phyloP scores from a whole-genome alignment of 1,140 invertebrate genomes.

The Brevipalpus yothersi region DNA sequence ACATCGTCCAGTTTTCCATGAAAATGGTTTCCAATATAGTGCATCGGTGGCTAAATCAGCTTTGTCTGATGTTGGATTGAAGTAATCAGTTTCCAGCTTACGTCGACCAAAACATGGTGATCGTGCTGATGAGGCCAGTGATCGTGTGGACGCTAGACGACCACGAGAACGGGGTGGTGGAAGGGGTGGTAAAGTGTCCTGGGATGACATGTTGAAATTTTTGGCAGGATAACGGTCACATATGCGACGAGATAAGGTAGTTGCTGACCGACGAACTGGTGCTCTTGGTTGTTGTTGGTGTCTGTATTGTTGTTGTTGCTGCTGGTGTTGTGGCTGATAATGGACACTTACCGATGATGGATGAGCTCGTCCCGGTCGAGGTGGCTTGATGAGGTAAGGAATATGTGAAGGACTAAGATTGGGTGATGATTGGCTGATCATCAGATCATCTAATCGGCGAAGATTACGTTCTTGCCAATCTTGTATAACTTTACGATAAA shows the following conservation, averaged over 20 bases:
- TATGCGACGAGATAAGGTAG: background rate
- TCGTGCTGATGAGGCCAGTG: background rate
- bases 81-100: background rate
- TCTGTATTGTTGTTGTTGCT: background rate
- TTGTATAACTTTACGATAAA: background rate
- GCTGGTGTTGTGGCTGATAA: background rate
- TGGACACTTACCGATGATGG: background rate
- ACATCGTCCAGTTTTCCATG: slow-evolving; percentile 5
- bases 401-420: background rate
- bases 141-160: background rate
- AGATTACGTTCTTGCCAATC: background rate
- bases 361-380: background rate
- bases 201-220: background rate
- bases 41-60: background rate
- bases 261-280: background rate
- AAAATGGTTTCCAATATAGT: slow-evolving; percentile 5
- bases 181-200: background rate
- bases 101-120: background rate
- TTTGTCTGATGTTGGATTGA: background rate
- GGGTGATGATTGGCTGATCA: background rate
- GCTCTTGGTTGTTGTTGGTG: background rate
- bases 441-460: background rate
- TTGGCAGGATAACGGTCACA: background rate
- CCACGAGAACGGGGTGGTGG: background rate
- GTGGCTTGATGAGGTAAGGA: background rate